Evolutionary conservation across 2,797 vertebrate species (phyloP).

Genomic region (Leptatherina wallacei): DNA sequence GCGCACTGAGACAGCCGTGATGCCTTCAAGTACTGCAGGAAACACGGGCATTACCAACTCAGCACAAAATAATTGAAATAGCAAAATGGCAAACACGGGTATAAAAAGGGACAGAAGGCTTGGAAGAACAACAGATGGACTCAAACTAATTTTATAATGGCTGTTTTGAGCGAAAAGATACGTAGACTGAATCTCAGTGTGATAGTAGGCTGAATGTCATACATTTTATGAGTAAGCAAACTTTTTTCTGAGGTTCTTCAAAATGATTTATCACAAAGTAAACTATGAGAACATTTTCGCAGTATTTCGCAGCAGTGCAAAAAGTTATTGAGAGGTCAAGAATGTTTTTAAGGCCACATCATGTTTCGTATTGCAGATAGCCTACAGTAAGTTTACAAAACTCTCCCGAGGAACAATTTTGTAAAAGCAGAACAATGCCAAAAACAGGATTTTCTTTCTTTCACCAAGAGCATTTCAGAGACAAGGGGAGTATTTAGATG

Average conservation of each 20-base stretch:
- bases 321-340: not conserved
- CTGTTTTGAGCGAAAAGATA: not conserved
- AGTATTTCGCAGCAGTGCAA: slow-evolving; percentile 4
- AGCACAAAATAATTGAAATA: not conserved
- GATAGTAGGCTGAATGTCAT: not conserved
- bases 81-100: not conserved
- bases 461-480: not conserved
- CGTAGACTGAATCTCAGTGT: no score
- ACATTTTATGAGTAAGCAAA: not conserved
- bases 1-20: slow-evolving; percentile 35
- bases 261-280: not conserved
- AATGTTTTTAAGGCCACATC: not conserved
- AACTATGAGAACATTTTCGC: not conserved
- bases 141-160: not conserved
- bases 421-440: not conserved
- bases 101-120: no score
- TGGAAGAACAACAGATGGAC: not conserved
- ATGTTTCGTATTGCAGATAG: not conserved
- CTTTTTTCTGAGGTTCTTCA: not conserved
- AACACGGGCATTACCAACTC: not conserved
- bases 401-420: not conserved
- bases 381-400: not conserved
- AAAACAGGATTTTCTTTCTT: not conserved
- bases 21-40: slow-evolving; percentile 54
- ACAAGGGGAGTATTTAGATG: not conserved